Evolutionary conservation across 2,888 invertebrate genomes (phyloP).

Genomic region (Laothoe populi): DNA sequence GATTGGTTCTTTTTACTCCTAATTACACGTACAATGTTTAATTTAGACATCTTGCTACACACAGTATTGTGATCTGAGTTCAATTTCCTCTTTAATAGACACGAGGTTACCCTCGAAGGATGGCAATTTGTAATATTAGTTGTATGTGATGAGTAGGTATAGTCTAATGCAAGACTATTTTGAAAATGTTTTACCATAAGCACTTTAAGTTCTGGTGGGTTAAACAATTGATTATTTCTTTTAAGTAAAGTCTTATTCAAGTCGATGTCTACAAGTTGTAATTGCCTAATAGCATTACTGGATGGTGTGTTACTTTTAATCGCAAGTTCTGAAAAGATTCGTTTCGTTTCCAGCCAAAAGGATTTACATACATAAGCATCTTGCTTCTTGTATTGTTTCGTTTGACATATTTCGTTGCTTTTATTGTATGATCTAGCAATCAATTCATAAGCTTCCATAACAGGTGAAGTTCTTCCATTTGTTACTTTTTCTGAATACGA

Average conservation of each 20-base stretch:
- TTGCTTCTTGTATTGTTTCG: not conserved
- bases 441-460: slow-evolving; percentile 55
- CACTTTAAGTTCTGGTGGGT: not conserved
- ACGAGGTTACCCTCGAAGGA: not conserved
- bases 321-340: slow-evolving; percentile 1
- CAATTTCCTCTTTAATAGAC: not conserved
- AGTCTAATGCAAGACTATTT: not conserved
- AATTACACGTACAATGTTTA: no score
- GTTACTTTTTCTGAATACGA: not conserved
- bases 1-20: not conserved
- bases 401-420: not conserved
- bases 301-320: no score
- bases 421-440: slow-evolving; percentile 41
- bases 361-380: slow-evolving; percentile 15
- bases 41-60: slow-evolving; percentile 1
- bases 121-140: not conserved
- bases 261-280: not conserved
- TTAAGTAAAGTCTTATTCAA: not conserved
- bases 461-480: slow-evolving; percentile 53
- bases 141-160: not conserved
- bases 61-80: not conserved
- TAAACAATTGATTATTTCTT: not conserved
- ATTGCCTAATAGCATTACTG: not conserved
- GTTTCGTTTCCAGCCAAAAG: slow-evolving; percentile 20
- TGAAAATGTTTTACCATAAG: slow-evolving; percentile 8